These are phyloP conservation scores for Nysson spinosus DNA, from an alignment of 2,888 invertebrate genomes.

Conservation along the genomic window DNA sequence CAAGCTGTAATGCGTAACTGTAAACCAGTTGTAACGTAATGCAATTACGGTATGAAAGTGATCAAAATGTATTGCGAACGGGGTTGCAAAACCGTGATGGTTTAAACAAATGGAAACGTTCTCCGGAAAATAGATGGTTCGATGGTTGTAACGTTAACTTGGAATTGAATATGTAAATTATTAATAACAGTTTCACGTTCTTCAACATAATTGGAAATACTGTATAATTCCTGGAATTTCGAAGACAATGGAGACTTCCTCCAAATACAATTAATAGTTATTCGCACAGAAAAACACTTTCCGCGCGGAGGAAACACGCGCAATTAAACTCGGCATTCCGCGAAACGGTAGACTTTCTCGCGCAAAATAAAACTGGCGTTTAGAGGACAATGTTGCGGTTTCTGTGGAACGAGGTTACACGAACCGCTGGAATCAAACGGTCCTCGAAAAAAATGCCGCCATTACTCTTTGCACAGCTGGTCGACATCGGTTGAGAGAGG, in stretches of 20 bases:
- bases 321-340: not conserved
- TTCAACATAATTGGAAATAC: no score
- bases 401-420: not conserved
- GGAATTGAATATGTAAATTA: no score
- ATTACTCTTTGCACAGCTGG: no score
- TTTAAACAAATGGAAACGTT: slow-evolving; percentile 19
- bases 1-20: slow-evolving; percentile 59
- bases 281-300: slow-evolving; percentile 16
- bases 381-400: slow-evolving; percentile 22
- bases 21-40: slow-evolving; percentile 69
- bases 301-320: slow-evolving; percentile 1
- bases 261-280: no score
- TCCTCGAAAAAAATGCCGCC: no score
- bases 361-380: slow-evolving; percentile 10
- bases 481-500: no score
- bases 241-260: no score
- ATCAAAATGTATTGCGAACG: slow-evolving; percentile 65
- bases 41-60: slow-evolving; percentile 67
- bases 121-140: slow-evolving; percentile 19
- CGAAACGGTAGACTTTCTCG: slow-evolving; percentile 31
- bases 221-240: no score
- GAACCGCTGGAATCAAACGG: slow-evolving; percentile 4
- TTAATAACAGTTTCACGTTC: no score
- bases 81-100: slow-evolving; percentile 43
- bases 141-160: no score